phyloP scores from a whole-genome alignment of 2,888 invertebrate species.

The Beris chalybata region DNA sequence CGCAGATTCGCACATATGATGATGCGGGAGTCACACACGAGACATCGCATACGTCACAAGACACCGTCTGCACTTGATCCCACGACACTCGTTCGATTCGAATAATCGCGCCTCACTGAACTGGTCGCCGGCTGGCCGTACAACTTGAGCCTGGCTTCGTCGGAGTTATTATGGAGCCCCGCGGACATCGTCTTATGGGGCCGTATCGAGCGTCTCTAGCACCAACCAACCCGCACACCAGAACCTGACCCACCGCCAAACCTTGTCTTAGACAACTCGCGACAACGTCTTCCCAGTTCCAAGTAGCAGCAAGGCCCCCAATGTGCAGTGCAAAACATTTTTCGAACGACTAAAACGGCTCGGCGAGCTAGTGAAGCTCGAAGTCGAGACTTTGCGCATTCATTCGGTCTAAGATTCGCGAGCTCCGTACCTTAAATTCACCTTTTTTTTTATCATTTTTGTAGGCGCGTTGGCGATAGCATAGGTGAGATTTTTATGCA shows the following conservation, averaged over 20 bases:
- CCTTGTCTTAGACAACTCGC: too few species aligned
- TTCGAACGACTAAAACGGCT: too few species aligned
- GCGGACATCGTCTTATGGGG: background rate
- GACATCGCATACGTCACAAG: background rate
- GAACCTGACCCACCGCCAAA: background rate
- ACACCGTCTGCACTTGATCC: slow-evolving; percentile 8
- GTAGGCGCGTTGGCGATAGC: slow-evolving; percentile 8
- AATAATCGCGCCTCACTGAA: slow-evolving; percentile 30
- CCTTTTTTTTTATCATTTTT: too few species aligned
- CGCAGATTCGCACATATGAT: too few species aligned
- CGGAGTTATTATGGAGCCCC: slow-evolving; percentile 3
- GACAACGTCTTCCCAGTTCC: too few species aligned
- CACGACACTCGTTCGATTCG: slow-evolving; percentile 23
- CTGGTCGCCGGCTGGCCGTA: slow-evolving; percentile 22
- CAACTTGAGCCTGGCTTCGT: slow-evolving; percentile 23
- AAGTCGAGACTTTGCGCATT: too few species aligned
- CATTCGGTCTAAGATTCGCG: too few species aligned
- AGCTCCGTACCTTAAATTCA: too few species aligned
- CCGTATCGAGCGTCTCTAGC: background rate
- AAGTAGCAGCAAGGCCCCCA: too few species aligned
- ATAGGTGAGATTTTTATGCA: slow-evolving; percentile 28
- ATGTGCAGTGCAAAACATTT: too few species aligned
- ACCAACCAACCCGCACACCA: background rate
- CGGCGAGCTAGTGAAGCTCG: too few species aligned
- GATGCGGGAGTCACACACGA: background rate